Evolutionary conservation across 2,113 vertebrate species (phyloP).

Genomic region (Calidris pygmaea): DNA sequence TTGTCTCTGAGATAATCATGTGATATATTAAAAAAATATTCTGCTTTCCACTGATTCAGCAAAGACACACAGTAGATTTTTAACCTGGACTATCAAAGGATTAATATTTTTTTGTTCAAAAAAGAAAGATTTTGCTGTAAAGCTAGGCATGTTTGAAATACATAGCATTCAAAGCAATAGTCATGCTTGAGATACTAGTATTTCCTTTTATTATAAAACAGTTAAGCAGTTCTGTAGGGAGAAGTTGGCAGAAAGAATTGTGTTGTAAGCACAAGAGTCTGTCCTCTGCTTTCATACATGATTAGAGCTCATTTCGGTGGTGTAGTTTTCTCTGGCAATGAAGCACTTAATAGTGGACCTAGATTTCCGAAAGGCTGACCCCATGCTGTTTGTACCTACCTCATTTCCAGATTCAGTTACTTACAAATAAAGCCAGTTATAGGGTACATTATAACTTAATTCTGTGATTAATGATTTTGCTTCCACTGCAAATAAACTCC

Average conservation of each 20-base stretch:
- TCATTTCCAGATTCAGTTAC: not conserved
- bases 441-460: not conserved
- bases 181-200: not conserved
- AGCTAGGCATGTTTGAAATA: not conserved
- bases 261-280: not conserved
- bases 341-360: not conserved
- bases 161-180: not conserved
- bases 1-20: not conserved
- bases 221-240: not conserved
- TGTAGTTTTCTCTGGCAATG: not conserved
- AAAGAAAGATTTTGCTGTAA: not conserved
- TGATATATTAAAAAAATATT: not conserved
- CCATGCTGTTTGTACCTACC: not conserved
- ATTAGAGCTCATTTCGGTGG: not conserved
- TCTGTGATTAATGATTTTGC: constrained; percentile 12
- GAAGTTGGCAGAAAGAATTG: not conserved
- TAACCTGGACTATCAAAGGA: not conserved
- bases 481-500: not conserved
- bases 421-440: not conserved
- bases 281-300: not conserved
- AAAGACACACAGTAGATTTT: not conserved
- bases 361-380: not conserved
- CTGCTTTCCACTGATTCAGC: not conserved
- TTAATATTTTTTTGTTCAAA: not conserved
- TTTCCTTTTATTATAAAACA: not conserved